A percentile compares a stretch with the other conserved stretches of the same genome.
phyloP scores from a whole-genome alignment of 2,113 vertebrate species.

The Actenoides lindsayi region DNA sequence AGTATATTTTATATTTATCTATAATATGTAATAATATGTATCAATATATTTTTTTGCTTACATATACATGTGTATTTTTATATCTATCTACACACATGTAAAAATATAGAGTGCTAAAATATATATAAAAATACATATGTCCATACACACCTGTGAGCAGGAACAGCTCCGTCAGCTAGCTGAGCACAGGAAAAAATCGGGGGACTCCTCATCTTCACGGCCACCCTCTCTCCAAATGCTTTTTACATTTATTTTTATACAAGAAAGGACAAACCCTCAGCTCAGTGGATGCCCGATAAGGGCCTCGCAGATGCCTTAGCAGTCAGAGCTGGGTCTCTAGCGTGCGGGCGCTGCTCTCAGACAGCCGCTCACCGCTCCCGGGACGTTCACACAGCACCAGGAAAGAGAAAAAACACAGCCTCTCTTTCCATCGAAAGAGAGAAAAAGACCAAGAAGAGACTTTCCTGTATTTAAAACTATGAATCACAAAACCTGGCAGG shows the following conservation, averaged over 20 bases:
- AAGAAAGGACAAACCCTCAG: not conserved
- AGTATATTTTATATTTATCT: not conserved
- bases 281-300: fast-evolving
- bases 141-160: not conserved
- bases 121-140: not conserved
- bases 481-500: constrained; percentile 8
- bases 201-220: not conserved
- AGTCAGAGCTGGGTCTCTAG: not conserved
- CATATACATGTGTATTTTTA: too few species aligned
- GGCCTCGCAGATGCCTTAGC: not conserved
- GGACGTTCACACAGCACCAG: not conserved
- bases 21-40: not conserved
- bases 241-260: not conserved
- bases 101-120: not conserved
- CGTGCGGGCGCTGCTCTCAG: fast-evolving
- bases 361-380: not conserved
- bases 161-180: not conserved
- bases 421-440: constrained; percentile 14
- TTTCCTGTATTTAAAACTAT: constrained; percentile 7
- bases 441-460: not conserved
- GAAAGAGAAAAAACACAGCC: not conserved
- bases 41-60: not conserved
- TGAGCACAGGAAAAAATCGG: not conserved
- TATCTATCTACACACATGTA: not conserved
- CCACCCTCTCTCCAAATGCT: not conserved